These are phyloP conservation scores for Aphaenogaster rudis DNA, from an alignment of 1,140 invertebrate genomes.

Conservation along the genomic window DNA sequence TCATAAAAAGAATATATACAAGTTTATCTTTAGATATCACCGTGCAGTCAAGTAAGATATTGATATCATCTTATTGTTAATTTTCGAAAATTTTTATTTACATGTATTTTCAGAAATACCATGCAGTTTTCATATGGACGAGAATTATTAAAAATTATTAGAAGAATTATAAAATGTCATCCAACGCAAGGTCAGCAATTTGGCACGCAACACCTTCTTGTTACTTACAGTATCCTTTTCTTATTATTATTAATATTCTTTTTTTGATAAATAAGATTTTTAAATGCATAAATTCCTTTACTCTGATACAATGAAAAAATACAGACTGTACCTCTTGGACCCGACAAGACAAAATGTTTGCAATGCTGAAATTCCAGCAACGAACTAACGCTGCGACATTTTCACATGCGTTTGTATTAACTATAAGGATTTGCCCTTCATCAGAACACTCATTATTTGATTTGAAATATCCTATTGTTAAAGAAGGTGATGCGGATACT, in stretches of 20 bases:
- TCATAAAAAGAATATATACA: slow-evolving; percentile 85
- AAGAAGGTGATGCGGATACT: slow-evolving; percentile 14
- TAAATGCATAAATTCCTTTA: slow-evolving; percentile 68
- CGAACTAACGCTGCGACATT: slow-evolving; percentile 77
- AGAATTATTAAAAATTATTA: slow-evolving; percentile 85
- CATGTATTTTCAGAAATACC: slow-evolving; percentile 74
- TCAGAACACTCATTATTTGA: slow-evolving; percentile 2
- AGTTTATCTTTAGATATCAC: slow-evolving; percentile 85
- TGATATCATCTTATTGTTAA: neutral
- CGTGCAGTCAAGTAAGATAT: slow-evolving; percentile 79
- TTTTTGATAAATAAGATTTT: neutral
- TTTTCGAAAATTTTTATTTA: slow-evolving; percentile 18
- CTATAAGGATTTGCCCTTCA: slow-evolving; percentile 73
- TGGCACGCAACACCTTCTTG: slow-evolving; percentile 82
- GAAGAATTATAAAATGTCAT: slow-evolving; percentile 83
- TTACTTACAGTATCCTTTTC: slow-evolving; percentile 85
- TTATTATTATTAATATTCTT: neutral
- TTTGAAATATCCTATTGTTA: slow-evolving; percentile 39
- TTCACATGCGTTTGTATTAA: slow-evolving; percentile 82
- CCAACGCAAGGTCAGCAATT: slow-evolving; percentile 84
- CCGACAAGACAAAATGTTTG: slow-evolving; percentile 84
- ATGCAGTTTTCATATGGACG: slow-evolving; percentile 80
- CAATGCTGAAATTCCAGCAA: slow-evolving; percentile 82
- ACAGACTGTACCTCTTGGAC: slow-evolving; percentile 82
- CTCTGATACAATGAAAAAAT: slow-evolving; percentile 11